Evolutionary conservation across 35 echinoderm and acorn worm species (phyloP).

Genomic region (Patiria miniata): DNA sequence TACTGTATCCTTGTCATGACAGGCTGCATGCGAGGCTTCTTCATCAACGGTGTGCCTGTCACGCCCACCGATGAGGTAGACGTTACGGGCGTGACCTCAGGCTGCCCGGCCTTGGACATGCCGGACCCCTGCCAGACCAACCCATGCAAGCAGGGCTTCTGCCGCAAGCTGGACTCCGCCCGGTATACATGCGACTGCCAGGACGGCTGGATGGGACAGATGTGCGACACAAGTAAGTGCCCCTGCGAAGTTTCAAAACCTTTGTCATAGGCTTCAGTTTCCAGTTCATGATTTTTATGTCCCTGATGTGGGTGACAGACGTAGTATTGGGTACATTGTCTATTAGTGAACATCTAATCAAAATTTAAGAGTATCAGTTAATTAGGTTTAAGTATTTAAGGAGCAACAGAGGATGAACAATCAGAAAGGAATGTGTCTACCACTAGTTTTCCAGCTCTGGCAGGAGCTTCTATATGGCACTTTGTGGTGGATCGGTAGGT

Average conservation of each 20-base stretch:
- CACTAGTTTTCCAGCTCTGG: too few relatives aligned
- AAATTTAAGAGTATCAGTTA: too few relatives aligned
- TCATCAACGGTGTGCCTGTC: conserved; percentile 50
- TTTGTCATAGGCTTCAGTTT: neutral
- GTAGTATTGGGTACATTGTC: too few relatives aligned
- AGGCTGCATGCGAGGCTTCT: conserved; percentile 87
- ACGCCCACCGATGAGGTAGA: neutral
- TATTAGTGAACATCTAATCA: too few relatives aligned
- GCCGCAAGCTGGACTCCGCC: conserved; percentile 45
- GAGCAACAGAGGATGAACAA: too few relatives aligned
- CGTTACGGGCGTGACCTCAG: conserved; percentile 35
- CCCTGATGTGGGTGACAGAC: neutral
- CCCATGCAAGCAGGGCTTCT: conserved; percentile 72
- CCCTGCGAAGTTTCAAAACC: neutral
- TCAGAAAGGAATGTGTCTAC: too few relatives aligned
- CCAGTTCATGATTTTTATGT: neutral
- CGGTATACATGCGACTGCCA: conserved; percentile 87
- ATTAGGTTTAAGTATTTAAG: too few relatives aligned
- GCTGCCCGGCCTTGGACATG: conserved; percentile 67
- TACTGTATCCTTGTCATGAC: neutral
- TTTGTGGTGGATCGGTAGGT: too few relatives aligned
- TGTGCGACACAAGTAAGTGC: conserved; percentile 86
- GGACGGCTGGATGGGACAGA: conserved; percentile 89
- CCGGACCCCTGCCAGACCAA: conserved; percentile 81
- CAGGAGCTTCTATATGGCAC: too few relatives aligned